phyloP scores from a whole-genome alignment of 2,888 invertebrate genomes.

The Tinea semifulvella region DNA sequence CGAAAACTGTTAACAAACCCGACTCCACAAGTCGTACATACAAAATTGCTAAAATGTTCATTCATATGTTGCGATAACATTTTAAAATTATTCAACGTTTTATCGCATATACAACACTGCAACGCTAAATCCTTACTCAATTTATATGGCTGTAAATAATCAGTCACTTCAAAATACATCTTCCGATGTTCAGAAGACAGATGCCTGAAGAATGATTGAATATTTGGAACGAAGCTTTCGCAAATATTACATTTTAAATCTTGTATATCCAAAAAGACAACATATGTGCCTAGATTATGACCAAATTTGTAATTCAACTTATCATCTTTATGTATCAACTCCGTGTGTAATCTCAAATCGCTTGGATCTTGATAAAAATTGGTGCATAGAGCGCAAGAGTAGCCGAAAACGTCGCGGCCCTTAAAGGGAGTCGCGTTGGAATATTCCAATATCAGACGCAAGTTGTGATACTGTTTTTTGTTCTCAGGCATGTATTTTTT shows the following conservation, averaged over 20 bases:
- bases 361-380: conserved; percentile 45
- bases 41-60: conserved; percentile 50
- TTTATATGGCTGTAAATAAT: conserved; percentile 50
- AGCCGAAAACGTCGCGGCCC: conserved; percentile 34
- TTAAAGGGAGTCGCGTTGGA: conserved; percentile 49
- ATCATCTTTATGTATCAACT: conserved; percentile 42
- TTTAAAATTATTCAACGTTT: conserved; percentile 52
- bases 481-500: conserved; percentile 37
- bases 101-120: conserved; percentile 46
- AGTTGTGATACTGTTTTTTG: conserved; percentile 58
- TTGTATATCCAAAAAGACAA: conserved; percentile 50
- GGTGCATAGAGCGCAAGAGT: conserved; percentile 42
- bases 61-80: conserved; percentile 57
- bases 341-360: conserved; percentile 39
- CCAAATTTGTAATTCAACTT: conserved; percentile 49
- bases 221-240: conserved; percentile 32
- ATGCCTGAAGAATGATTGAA: conserved; percentile 39
- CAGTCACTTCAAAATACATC: conserved; percentile 43
- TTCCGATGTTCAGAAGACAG: conserved; percentile 43
- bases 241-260: conserved; percentile 50
- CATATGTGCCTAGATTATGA: conserved; percentile 45
- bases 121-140: conserved; percentile 43
- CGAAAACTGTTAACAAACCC: conserved; percentile 53
- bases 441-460: conserved; percentile 37
- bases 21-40: conserved; percentile 52